Evolutionary conservation across 1,140 invertebrate genomes (phyloP), one percentile per base, ranked within the genome.

Genomic region (Steinernema khuongi): DNA sequence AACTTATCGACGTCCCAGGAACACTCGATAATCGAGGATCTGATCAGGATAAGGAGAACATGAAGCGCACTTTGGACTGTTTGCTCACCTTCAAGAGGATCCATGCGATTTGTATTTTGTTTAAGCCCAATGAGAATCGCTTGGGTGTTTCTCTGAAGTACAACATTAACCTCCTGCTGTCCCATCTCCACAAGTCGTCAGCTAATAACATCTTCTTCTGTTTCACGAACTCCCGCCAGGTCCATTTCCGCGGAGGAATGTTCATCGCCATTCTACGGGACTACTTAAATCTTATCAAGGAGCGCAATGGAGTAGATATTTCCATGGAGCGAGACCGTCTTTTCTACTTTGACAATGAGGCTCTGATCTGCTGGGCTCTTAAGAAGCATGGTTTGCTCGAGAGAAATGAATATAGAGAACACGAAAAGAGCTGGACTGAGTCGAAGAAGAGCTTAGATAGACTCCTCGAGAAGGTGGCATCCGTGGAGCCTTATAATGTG

Each of bases 1-100:
- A 73, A 68, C 26, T 83, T 0, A 83, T 83, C 33, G 82, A 83
- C 50, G 80, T 81, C 0, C 82, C 82, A 0, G 83, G 83, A 30
- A 80, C 84, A 60, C 81, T 79, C 0, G 83, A 83, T 29, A 75
- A 74, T n/a, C 70, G 79, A 1, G 83, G 82, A 1, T 18, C 76
- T 1, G 73, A 77, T 1, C 68, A 82, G 50, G 82, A 83, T 31
- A 76, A 77, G 33, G 44, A 67, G 41, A 85, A 83, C 68, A 77
- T 83, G 19, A 31, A 78, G 17, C 33, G 66, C 7, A 85, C 83
- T 29, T 43, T 83, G 0, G 41, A 30, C 17, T 68, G 44, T 33
- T 22, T 83, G 7, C 26, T 68, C 11, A 1, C 67, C 30, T 72
- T 77, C 14, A 70, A 79, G 26, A 67, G 80, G 32, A 0, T 84